phyloP scores from a whole-genome alignment of 2,113 vertebrate genomes.

The Bombycilla garrulus region DNA sequence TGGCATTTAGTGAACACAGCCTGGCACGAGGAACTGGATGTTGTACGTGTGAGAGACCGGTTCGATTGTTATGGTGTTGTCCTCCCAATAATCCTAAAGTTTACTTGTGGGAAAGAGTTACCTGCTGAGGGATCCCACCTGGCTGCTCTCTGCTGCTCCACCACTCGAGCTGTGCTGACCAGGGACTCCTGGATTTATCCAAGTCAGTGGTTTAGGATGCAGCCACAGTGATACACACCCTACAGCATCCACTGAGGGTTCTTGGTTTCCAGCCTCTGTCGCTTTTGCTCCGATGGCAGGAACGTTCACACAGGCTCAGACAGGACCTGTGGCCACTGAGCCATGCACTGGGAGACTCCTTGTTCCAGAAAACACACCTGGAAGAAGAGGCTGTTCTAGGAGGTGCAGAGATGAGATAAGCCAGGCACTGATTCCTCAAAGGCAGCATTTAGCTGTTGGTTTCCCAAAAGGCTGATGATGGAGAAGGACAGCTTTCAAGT shows the following conservation, averaged over 20 bases:
- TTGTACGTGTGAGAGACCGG: neutral
- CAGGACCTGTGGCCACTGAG: neutral
- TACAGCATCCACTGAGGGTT: neutral
- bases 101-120: neutral
- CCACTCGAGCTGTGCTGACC: neutral
- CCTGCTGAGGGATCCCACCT: neutral
- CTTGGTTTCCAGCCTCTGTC: neutral
- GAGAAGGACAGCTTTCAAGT: neutral
- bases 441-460: neutral
- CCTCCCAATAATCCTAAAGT: neutral
- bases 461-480: neutral
- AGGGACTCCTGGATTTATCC: neutral
- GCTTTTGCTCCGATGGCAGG: neutral
- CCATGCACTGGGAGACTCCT: neutral
- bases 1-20: neutral
- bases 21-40: accelerated
- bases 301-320: neutral
- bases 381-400: neutral
- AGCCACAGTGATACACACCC: neutral
- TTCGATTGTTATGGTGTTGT: neutral
- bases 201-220: neutral
- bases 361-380: neutral
- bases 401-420: neutral
- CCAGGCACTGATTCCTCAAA: neutral
- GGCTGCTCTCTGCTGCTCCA: neutral